phyloP scores from a whole-genome alignment of 2,113 vertebrate genomes.

The Pollimyrus isidori region DNA sequence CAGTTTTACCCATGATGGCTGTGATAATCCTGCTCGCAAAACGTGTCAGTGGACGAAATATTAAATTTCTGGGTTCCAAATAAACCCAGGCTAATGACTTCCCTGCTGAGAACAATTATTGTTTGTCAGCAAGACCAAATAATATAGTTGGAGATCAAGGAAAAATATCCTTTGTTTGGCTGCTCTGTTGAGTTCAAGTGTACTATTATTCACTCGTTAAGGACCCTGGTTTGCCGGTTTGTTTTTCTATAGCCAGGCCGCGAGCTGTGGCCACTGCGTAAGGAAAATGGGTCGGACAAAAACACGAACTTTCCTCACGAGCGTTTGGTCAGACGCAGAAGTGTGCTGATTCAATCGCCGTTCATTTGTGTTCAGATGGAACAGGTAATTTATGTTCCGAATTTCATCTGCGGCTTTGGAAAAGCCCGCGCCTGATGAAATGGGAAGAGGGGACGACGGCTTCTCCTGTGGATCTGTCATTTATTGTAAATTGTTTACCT shows the following conservation, averaged over 20 bases:
- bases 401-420: not conserved
- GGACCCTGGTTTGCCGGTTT: not conserved
- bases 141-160: not conserved
- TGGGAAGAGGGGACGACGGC: not conserved
- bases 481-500: conserved; percentile 11
- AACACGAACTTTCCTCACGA: not conserved
- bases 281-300: not conserved
- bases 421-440: not conserved
- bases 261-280: not conserved
- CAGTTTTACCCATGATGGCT: not conserved
- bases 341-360: conserved; percentile 1
- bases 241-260: not conserved
- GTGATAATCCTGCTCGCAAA: not conserved
- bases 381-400: not conserved
- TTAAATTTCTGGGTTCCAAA: not conserved
- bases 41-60: not conserved
- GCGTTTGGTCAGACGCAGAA: not conserved
- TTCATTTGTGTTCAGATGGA: not conserved
- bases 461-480: not conserved
- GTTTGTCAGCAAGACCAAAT: not conserved
- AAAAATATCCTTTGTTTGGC: not conserved
- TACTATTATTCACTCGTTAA: not conserved
- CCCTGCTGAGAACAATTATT: not conserved
- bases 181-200: not conserved
- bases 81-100: not conserved